Percentiles rank a stretch among this genome's conserved stretches.
Conservation (phyloP, 92 coral and sea anemone species). For the Porites cylindrica region DNA sequence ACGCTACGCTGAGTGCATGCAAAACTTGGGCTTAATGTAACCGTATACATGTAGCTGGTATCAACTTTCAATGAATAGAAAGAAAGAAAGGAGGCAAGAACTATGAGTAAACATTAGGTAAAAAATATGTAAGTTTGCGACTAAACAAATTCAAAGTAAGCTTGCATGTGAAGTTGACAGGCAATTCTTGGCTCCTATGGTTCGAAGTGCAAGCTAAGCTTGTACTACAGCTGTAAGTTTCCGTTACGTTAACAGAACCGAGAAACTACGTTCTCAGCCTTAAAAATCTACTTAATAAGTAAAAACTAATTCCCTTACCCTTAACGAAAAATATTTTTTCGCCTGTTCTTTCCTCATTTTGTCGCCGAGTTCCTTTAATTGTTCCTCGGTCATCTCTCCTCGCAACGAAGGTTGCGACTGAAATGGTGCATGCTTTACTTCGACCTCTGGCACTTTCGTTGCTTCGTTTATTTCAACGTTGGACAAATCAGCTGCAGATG, state of each 20-base stretch:
- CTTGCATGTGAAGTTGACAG: too few relatives aligned
- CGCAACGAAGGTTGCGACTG: slow-evolving; percentile 56
- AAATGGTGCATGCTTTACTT: slow-evolving; percentile 63
- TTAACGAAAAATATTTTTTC: slow-evolving; percentile 89
- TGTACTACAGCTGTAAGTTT: too few relatives aligned
- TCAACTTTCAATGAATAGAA: too few relatives aligned
- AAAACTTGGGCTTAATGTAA: too few relatives aligned
- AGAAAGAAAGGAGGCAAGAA: too few relatives aligned
- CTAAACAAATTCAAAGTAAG: too few relatives aligned
- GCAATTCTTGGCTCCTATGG: too few relatives aligned
- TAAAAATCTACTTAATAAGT: neutral
- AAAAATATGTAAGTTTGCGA: too few relatives aligned
- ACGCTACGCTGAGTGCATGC: too few relatives aligned
- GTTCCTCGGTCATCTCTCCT: slow-evolving; percentile 62
- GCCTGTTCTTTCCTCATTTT: slow-evolving; percentile 78
- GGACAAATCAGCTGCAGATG: slow-evolving; percentile 41
- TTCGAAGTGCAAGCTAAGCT: neutral
- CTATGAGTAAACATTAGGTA: too few relatives aligned
- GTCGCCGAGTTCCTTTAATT: slow-evolving; percentile 62
- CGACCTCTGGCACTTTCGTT: slow-evolving; percentile 59
- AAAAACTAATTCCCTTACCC: slow-evolving; percentile 65
- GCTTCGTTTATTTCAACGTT: slow-evolving; percentile 31
- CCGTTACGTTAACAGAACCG: neutral
- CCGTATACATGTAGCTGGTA: too few relatives aligned
- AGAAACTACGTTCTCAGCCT: neutral